These are phyloP conservation scores for Labeo catla DNA, from an alignment of 2,113 vertebrate species.

Conservation along the genomic window DNA sequence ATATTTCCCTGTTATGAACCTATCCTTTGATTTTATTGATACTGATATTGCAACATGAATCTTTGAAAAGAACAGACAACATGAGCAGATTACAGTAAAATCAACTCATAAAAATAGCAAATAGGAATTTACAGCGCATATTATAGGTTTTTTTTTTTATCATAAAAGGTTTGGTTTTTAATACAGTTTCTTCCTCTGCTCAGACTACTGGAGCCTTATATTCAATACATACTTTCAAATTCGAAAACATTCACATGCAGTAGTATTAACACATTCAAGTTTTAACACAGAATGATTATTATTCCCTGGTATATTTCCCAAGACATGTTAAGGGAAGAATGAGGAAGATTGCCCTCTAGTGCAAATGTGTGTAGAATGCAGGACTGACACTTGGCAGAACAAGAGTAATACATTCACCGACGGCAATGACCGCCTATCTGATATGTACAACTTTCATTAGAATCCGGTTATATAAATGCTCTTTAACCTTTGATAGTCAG, in stretches of 20 bases:
- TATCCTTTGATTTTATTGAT: constrained; percentile 5
- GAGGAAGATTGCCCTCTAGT: constrained; percentile 52
- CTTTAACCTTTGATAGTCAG: constrained; percentile 5
- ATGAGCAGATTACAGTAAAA: background rate
- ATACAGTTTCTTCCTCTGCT: background rate
- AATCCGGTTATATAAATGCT: constrained; percentile 19
- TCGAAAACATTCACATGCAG: constrained; percentile 34
- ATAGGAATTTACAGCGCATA: background rate
- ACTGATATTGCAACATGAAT: background rate
- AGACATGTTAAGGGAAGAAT: background rate
- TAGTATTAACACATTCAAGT: constrained; percentile 5
- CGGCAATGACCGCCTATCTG: background rate
- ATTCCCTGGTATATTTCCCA: background rate
- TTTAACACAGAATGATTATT: background rate
- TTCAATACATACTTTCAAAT: background rate
- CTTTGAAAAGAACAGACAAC: background rate
- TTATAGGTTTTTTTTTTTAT: background rate
- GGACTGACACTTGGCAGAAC: constrained; percentile 6
- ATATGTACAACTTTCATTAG: background rate
- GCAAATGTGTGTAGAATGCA: constrained; percentile 41
- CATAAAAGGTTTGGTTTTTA: background rate
- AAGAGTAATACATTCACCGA: constrained; percentile 6
- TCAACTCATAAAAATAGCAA: background rate
- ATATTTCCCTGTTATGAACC: background rate
- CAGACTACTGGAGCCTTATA: background rate